Evolutionary conservation across 2,888 invertebrate genomes (phyloP).

Genomic region (Anaspis maculata): DNA sequence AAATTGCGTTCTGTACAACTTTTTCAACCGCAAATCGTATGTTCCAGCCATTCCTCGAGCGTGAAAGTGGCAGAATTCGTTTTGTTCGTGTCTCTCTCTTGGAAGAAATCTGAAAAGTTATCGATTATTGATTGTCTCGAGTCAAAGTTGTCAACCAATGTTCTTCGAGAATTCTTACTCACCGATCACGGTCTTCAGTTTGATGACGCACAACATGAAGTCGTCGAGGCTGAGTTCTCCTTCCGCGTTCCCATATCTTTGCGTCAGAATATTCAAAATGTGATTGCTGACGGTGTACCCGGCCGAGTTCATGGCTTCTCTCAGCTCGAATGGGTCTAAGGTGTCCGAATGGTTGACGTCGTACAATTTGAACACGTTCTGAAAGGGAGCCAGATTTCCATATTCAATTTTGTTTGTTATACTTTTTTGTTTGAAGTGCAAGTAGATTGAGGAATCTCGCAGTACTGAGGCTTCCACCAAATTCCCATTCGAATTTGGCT

Average conservation of each 20-base stretch:
- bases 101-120: slow-evolving; percentile 67
- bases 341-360: slow-evolving; percentile 73
- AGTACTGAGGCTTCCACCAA: background rate
- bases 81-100: slow-evolving; percentile 60
- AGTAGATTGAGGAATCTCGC: too few relatives aligned
- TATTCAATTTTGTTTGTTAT: slow-evolving; percentile 1
- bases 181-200: slow-evolving; percentile 93
- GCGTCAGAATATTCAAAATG: slow-evolving; percentile 78
- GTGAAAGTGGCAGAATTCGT: slow-evolving; percentile 74
- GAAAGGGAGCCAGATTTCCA: slow-evolving; percentile 30
- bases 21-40: slow-evolving; percentile 61
- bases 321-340: slow-evolving; percentile 72
- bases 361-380: slow-evolving; percentile 81
- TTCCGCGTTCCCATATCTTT: slow-evolving; percentile 79
- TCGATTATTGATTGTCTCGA: too few relatives aligned
- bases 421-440: too few relatives aligned
- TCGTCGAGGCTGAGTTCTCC: slow-evolving; percentile 88
- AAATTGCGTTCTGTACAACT: too few relatives aligned
- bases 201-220: slow-evolving; percentile 88
- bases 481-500: background rate
- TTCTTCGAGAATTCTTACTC: too few relatives aligned
- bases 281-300: slow-evolving; percentile 88
- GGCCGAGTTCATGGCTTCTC: slow-evolving; percentile 79
- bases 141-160: too few relatives aligned
- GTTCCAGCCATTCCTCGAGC: slow-evolving; percentile 86